Evolutionary conservation across 2,888 invertebrate genomes (phyloP), one percentile per base, ranked within the genome.

Genomic region (Eueremaeus valkanovi): DNA sequence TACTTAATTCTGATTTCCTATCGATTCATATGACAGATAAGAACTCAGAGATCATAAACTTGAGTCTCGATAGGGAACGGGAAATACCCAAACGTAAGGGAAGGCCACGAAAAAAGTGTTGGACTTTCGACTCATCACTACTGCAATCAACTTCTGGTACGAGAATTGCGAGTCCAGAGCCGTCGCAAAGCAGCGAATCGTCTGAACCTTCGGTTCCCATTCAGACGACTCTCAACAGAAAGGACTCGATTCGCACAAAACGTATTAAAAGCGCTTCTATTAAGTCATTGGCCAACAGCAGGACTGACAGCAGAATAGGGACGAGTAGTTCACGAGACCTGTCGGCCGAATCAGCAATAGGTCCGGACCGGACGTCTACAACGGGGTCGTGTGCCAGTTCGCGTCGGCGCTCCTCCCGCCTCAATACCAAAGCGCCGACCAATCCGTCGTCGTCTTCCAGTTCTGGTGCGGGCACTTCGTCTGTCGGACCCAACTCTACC

Each of bases 381-480:
- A 68, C 68, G 68, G 68, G 68, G 68, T 68, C 68, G 68, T 68
- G 73, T 45, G 58, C 73, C 61, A 76, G 63, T 55, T 73, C 76
- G 9, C 63, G 76, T 33, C 76, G 76, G 51, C 76, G 76, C 73
- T 76, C 76, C 45, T 76, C 76, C 24, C 76, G 76, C 31, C 66
- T 76, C 27, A 73, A 73, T 45, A 51, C 45, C 24, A 76, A 68
- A 73, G 68, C 66, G 18, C 63, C 76, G 33, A 66, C 61, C 24
- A 58, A 31, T 29, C 16, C 61, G n/a, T 40, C 72, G 16, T 40
- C 68, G 36, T n/a, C 42, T 42, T 42, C 66, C 8, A 36, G 36
- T 36, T 36, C 68, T 24, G 24, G 40, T n/a, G 68, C 21, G 27
- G 68, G 40, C 18, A 42, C 40, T 24, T 42, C 61, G 31, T 61